Conservation (phyloP, 2,113 vertebrate species). For the Paratilapia polleni region DNA sequence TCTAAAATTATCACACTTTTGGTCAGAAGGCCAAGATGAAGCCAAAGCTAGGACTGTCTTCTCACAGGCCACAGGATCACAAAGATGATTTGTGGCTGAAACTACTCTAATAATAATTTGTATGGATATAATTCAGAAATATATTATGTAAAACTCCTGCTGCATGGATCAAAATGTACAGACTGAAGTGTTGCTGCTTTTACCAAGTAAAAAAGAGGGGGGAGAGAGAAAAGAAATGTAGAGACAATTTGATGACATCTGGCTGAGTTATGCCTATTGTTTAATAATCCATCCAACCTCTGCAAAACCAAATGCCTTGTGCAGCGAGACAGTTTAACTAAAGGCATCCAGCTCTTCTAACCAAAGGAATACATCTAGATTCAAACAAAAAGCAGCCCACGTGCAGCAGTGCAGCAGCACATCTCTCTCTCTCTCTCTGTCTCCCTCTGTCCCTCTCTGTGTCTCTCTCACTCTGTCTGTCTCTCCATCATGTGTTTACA, state of each 20-base stretch:
- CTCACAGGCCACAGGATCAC: slow-evolving; percentile 61
- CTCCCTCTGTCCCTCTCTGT: neutral
- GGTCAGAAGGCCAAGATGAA: slow-evolving; percentile 77
- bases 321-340: slow-evolving; percentile 42
- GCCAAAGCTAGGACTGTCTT: slow-evolving; percentile 67
- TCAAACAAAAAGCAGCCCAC: slow-evolving; percentile 61
- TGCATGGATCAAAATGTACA: slow-evolving; percentile 6
- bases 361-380: slow-evolving; percentile 48
- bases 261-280: slow-evolving; percentile 2
- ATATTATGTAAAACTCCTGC: neutral
- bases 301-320: slow-evolving; percentile 5
- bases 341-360: slow-evolving; percentile 46
- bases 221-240: neutral
- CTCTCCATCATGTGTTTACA: slow-evolving; percentile 70
- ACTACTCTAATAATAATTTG: slow-evolving; percentile 46
- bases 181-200: neutral
- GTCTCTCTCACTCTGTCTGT: slow-evolving; percentile 16
- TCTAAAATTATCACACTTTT: slow-evolving; percentile 86
- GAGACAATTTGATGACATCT: neutral
- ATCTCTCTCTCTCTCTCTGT: slow-evolving; percentile 8
- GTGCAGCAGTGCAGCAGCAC: slow-evolving; percentile 49
- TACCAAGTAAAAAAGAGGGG: neutral
- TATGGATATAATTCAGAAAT: slow-evolving; percentile 16
- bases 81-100: slow-evolving; percentile 35
- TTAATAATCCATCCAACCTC: slow-evolving; percentile 16